Evolutionary conservation across 2,113 vertebrate genomes (phyloP), one percentile per base, ranked within the genome.

Genomic region (Gasterosteus nipponicus): DNA sequence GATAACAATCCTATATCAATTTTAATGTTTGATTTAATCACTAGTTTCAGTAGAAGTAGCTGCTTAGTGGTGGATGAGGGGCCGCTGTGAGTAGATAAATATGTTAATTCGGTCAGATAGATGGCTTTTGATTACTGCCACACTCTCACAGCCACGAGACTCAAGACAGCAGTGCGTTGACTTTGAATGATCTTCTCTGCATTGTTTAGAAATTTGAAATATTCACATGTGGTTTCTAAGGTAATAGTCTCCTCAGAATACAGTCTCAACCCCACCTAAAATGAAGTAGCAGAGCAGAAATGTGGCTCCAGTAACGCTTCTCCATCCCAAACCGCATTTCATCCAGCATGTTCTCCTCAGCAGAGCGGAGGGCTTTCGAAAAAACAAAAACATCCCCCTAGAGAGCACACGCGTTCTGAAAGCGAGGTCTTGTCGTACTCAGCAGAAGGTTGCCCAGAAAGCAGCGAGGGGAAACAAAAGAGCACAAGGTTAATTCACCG

Each of bases 401-500:
- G 31, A 75, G 42, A 4, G 4, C 54, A 51, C 14, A 11, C 3
- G 39, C 12, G n/a, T 65, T 78, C 47, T 41, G 46, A 73, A 72
- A 74, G 66, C 1, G 7, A 72, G 65, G 74, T 61, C 72, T 65
- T 68, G 78, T 75, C 16, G 15, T 41, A 46, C 63, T 73, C 82
- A 72, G 22, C 63, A 69, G 49, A 47, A 76, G 46, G 53, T 47
- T 74, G 56, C 47, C 35, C 70, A 5, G 22, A 61, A 71, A 79
- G 61, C 31, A 41, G 31, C 0, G 51, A 64, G 31, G 54, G 60
- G 51, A 42, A 29, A 59, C 47, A 19, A 33, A 18, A 66, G 53
- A 70, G 65, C 78, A 79, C 18, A 9, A 65, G 80, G 81, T 84
- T 84, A 86, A 86, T 78, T 85, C 64, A 29, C 33, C 31, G 60